phyloP scores from a whole-genome alignment of 2,797 vertebrate genomes.

The Bufotes viridis region DNA sequence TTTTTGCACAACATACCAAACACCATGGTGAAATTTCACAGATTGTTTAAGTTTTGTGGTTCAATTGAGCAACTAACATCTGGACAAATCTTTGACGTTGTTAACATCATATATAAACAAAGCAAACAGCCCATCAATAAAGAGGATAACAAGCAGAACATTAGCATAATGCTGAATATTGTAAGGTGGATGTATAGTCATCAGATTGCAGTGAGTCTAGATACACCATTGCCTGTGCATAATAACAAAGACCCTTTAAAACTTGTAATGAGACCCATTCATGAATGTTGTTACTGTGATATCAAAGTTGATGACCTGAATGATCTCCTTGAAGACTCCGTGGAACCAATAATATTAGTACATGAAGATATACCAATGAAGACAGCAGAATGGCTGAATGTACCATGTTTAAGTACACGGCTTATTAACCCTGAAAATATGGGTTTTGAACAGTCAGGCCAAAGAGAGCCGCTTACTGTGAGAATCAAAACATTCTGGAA shows the following conservation, averaged over 20 bases:
- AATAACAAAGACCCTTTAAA: slow-evolving; percentile 88
- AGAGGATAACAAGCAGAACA: slow-evolving; percentile 90
- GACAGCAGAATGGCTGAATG: slow-evolving; percentile 98
- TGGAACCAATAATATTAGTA: slow-evolving; percentile 95
- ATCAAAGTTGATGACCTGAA: slow-evolving; percentile 99
- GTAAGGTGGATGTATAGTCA: slow-evolving; percentile 95
- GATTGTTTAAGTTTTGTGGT: slow-evolving; percentile 94
- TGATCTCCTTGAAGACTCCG: slow-evolving; percentile 93
- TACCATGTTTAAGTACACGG: slow-evolving; percentile 97
- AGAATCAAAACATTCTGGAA: slow-evolving; percentile 99
- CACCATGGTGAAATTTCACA: slow-evolving; percentile 96
- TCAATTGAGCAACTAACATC: slow-evolving; percentile 91
- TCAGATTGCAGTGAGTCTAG: slow-evolving; percentile 87
- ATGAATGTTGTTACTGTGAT: slow-evolving; percentile 98
- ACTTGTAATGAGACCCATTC: slow-evolving; percentile 94
- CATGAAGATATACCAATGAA: slow-evolving; percentile 99
- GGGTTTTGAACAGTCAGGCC: slow-evolving; percentile 98
- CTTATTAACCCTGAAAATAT: slow-evolving; percentile 99
- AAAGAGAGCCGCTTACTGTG: slow-evolving; percentile 97
- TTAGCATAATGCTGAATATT: slow-evolving; percentile 92
- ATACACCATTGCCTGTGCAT: slow-evolving; percentile 91
- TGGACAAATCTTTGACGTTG: slow-evolving; percentile 91
- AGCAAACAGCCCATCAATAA: slow-evolving; percentile 83
- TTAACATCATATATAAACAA: slow-evolving; percentile 85
- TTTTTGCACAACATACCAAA: slow-evolving; percentile 96